Evolutionary conservation across 1,140 invertebrate genomes (phyloP).

Genomic region (Sarcophaga bullata): DNA sequence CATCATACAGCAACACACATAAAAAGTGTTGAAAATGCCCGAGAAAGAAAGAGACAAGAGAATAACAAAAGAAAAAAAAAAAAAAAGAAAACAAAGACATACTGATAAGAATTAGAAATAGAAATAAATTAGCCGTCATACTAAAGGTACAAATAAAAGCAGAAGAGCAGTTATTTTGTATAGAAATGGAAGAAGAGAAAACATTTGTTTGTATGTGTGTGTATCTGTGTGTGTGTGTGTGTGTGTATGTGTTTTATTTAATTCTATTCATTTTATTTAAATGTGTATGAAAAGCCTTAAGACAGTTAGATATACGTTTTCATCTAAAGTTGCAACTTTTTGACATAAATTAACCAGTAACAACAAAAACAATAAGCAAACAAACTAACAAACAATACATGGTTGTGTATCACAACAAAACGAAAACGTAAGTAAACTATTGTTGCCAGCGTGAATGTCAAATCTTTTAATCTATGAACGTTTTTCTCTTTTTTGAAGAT

Average conservation of each 20-base stretch:
- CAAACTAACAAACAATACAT: background rate
- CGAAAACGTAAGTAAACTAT: background rate
- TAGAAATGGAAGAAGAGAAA: background rate
- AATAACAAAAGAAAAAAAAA: background rate
- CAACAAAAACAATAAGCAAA: background rate
- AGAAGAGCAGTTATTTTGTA: background rate
- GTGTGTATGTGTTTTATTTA: too few species aligned
- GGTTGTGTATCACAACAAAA: background rate
- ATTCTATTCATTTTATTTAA: too few species aligned
- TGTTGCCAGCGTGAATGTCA: background rate
- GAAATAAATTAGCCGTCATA: background rate
- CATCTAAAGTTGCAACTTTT: background rate
- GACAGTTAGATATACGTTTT: background rate
- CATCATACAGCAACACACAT: background rate
- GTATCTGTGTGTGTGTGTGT: too few species aligned
- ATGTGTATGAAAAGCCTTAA: constrained; percentile 7
- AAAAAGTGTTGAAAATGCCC: too few species aligned
- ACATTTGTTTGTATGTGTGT: background rate
- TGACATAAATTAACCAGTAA: constrained; percentile 14
- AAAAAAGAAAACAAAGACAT: background rate
- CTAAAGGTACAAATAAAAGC: background rate
- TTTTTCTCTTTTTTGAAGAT: background rate
- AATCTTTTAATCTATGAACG: background rate
- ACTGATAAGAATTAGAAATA: background rate
- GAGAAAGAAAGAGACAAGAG: background rate